Evolutionary conservation across 1,140 invertebrate genomes (phyloP), one percentile per base, ranked within the genome.

Genomic region (Heliothis virescens): DNA sequence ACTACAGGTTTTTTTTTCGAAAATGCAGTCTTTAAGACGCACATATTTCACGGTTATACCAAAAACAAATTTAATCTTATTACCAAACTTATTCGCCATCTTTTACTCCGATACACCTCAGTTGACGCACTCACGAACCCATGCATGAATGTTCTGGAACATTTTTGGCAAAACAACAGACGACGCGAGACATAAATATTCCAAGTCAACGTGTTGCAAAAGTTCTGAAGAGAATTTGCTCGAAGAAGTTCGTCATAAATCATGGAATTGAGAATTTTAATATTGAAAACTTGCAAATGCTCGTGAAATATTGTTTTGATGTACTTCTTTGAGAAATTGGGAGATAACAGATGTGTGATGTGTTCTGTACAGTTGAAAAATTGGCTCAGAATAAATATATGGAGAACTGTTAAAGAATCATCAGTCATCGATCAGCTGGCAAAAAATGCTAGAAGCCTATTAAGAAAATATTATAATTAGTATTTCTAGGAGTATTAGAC

Each of bases 91-190:
- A 4, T 3, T 50, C 18, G n/a, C 16, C 57, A 47, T 60, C 15
- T 74, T 41, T 74, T 74, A 62, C 34, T 74, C 57, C 3, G 57
- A 34, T 48, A 57, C 57, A 74, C 55, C 34, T 74, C 21, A 26
- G 10, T 47, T 63, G 55, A 50, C 47, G 47, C 29, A 52, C 65
- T 48, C 11, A 21, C 0, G 34, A 11, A 41, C 55, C 16, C 16
- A 47, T 50, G 55, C 48, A 29, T 72, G 52, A 74, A 60, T 60
- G 55, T 55, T 75, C 34, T 3, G 18, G 65, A 72, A 76, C 12
- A 79, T 62, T 82, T 82, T 79, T 79, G 81, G 71, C 81, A 82
- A 82, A 79, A 79, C 77, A 82, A 71, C 18, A 13, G 53, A 10
- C 26, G 11, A 72, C 34, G 47, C 53, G 55, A 52, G 76, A 59